Evolutionary conservation across 2,888 invertebrate genomes (phyloP), one percentile per base, ranked within the genome.

Genomic region (Byasa hedistus): DNA sequence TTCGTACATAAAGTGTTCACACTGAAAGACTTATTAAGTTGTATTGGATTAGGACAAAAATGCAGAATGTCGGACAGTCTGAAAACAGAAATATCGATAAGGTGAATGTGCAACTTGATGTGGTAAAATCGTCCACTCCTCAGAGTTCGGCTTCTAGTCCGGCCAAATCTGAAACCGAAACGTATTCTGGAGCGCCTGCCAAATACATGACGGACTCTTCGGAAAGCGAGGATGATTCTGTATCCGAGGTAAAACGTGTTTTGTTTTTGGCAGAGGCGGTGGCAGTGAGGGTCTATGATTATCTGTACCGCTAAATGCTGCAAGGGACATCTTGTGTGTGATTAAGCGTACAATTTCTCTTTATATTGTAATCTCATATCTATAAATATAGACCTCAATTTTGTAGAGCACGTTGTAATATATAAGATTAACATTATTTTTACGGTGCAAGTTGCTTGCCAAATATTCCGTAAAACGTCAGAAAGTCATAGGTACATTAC

Each of bases 151-250:
- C 95, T 93, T 95, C 95, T 87, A 95, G 95, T 93, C 95, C 95
- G 89, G 94, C 95, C 86, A 95, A 95, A 93, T 95, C 96, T 86
- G 96, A 96, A 93, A 96, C 96, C 87, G 96, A 96, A 93, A 96
- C 96, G 87, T 95, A 95, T 93, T 95, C 95, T 85, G 96, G 96
- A 91, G 92, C 94, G 86, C 96, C 95, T 87, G 95, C 96, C 85
- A 96, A 96, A 93, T 96, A 95, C 94, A 96, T 97, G 94, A 96
- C 96, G 91, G 97, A 97, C 93, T 95, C 97, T 89, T 98, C 98
- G 83, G 98, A 97, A 93, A 98, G 97, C 90, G 98, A 98, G 91
- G 98, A 98, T 92, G 98, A 98, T 90, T 98, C 98, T 92, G 97
- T 97, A 88, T 98, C 97, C 83, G 98, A 98, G 97, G 98, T 98